Base-by-base conservation (phyloP, 2,888 invertebrate genomes). In the Hypomecis punctinalis region DNA sequence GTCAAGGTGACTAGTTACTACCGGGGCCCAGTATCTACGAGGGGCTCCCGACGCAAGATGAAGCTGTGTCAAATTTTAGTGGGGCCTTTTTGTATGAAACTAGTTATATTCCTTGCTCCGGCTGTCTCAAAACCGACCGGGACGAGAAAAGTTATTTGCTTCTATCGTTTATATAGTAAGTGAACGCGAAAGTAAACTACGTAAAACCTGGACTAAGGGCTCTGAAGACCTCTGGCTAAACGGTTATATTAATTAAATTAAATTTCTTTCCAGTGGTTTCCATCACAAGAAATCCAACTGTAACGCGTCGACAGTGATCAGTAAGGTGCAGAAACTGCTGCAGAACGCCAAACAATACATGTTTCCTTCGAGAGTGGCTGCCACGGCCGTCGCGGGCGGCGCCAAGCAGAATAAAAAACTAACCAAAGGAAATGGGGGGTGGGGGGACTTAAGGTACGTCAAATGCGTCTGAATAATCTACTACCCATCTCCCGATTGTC, bases 81-180 rank as follows among this genome's bases (percentile, higher is more conserved):
- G n/a, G n/a, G n/a, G n/a, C n/a, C n/a, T n/a, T n/a, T n/a, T n/a
- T n/a, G n/a, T n/a, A n/a, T n/a, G n/a, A n/a, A n/a, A n/a, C n/a
- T n/a, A n/a, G n/a, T n/a, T n/a, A n/a, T 99, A 99, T 97, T 98
- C 99, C 0, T 90, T 99, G 71, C 96, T 98, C 71, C 97, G 98
- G 84, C 94, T 98, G 57, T 97, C 98, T 0, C 97, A 98, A 86
- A 96, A 97, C 75, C 96, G 97, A 79, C 93, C 97, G 65, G 94
- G 94, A 0, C 79, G 88, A 47, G 94, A 94, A 33, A 97, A 97
- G 76, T 94, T 99, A n/a, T n/a, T n/a, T n/a, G n/a, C n/a, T n/a
- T n/a, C n/a, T n/a, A n/a, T n/a, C n/a, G n/a, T n/a, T n/a, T n/a
- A n/a, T n/a, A n/a, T n/a, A n/a, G n/a, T n/a, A n/a, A n/a, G n/a